Evolutionary conservation across 2,888 invertebrate species (phyloP), one percentile per base, ranked within the genome.

Genomic region (Lordiphosa andalusiaca): DNA sequence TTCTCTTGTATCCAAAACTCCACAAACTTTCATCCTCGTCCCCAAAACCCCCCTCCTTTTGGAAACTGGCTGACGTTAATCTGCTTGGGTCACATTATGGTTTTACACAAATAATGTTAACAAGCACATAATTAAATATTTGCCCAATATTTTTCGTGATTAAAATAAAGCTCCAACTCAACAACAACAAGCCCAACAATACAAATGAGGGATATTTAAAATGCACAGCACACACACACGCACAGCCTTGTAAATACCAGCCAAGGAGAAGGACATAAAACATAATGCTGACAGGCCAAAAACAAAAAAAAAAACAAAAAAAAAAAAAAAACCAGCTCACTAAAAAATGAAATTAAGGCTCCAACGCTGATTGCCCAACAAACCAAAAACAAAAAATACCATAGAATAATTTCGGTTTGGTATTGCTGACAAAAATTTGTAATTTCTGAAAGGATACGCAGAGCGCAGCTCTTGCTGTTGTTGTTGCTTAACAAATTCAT

Each of bases 121-220:
- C 77, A 81, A 74, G 81, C 77, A 40, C 81, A 71, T 69, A 81
- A 77, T 81, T 73, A 77, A 77, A 68, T 81, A 77, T 81, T 76
- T 76, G 69, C 69, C 62, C 69, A 81, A 71, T 73, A 77, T 64
- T 68, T 73, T 71, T 66, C 77, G 77, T 80, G 76, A 80, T 80
- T 76, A 76, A 72, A 77, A 74, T 77, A 71, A 75, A 78, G 69
- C 61, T 61, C 65, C 71, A 73, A 60, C 65, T 66, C 40, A 46
- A 65, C 50, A 51, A 53, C 47, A 51, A 56, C 42, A 48, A 36
- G 21, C 10, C 40, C 40, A 21, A 46, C 33, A 47, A 57, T 57
- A 53, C 36, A 36, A 25, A 39, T 51, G 48, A 39, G 30, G 36
- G 12, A 40, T 60, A 47, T 54, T 80, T 73, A 53, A 80, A 76